A percentile compares a stretch with the other conserved stretches of the same genome.
phyloP scores from a whole-genome alignment of 2,888 invertebrate species.

The Ditylenchus weischeri region DNA sequence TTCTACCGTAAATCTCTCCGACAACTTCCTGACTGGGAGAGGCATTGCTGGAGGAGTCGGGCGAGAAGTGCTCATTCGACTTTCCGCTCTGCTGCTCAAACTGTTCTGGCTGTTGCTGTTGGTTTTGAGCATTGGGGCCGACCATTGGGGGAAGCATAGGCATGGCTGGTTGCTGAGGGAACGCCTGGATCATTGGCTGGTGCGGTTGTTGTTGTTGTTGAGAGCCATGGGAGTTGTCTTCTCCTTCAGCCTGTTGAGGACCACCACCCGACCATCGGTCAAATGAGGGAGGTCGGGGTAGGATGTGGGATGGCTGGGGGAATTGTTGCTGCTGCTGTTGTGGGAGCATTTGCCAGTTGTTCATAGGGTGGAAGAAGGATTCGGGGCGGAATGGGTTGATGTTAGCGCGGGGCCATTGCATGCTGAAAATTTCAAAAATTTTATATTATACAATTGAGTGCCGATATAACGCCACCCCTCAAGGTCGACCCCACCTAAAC shows the following conservation, averaged over 20 bases:
- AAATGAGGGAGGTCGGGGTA: conserved; percentile 20
- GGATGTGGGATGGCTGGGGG: neutral
- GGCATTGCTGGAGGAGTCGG: conserved; percentile 3
- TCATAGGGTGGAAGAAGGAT: conserved; percentile 19
- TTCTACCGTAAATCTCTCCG: conserved; percentile 32
- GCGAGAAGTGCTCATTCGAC: conserved; percentile 9
- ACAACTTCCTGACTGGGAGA: conserved; percentile 24
- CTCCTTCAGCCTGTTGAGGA: neutral
- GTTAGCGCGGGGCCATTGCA: conserved; percentile 20
- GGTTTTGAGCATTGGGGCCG: neutral
- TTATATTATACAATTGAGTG: too few relatives aligned
- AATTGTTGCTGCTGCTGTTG: conserved; percentile 19
- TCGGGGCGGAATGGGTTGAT: conserved; percentile 21
- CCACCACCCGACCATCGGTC: conserved; percentile 20
- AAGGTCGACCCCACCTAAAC: too few relatives aligned
- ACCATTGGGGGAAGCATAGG: conserved; percentile 1
- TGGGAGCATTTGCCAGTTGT: conserved; percentile 20
- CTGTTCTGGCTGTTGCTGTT: conserved; percentile 17
- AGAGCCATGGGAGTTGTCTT: neutral
- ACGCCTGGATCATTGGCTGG: conserved; percentile 9
- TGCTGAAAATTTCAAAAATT: conserved; percentile 12
- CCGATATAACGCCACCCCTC: too few relatives aligned
- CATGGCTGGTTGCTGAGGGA: neutral
- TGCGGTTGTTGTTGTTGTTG: conserved; percentile 6
- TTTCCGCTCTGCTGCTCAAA: conserved; percentile 3